Evolutionary conservation across 2,888 invertebrate species (phyloP).

Genomic region (Aporophyla nigra): DNA sequence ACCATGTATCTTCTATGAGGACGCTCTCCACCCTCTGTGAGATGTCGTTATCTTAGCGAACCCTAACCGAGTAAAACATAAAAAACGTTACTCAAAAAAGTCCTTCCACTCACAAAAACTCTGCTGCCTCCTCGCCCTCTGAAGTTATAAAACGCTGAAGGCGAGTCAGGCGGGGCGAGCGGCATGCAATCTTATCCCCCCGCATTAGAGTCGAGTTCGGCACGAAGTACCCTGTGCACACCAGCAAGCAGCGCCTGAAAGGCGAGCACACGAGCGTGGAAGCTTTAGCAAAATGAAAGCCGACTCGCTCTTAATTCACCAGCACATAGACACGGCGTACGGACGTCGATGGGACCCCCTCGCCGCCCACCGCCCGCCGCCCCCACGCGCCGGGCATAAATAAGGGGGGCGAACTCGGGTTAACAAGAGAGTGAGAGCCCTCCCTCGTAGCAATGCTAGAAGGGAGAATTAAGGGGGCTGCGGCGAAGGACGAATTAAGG

Average conservation of each 20-base stretch:
- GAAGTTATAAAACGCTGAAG: constrained; percentile 89
- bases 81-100: constrained; percentile 91
- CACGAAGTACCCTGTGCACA: constrained; percentile 76
- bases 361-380: constrained; percentile 74
- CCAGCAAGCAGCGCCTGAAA: constrained; percentile 84
- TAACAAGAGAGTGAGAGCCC: constrained; percentile 88
- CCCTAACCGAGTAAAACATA: constrained; percentile 90
- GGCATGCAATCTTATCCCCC: constrained; percentile 82
- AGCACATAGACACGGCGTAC: constrained; percentile 85
- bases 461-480: constrained; percentile 89
- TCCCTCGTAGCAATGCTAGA: constrained; percentile 82
- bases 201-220: constrained; percentile 83
- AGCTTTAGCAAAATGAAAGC: constrained; percentile 91
- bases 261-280: constrained; percentile 90
- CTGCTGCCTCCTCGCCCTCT: constrained; percentile 87
- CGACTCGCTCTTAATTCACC: constrained; percentile 91
- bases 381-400: constrained; percentile 85
- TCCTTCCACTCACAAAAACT: constrained; percentile 90
- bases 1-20: constrained; percentile 80
- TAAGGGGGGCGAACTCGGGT: constrained; percentile 89
- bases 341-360: constrained; percentile 83
- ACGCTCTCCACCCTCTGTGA: constrained; percentile 83
- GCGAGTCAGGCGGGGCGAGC: constrained; percentile 75
- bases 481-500: constrained; percentile 91
- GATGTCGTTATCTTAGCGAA: constrained; percentile 90